phyloP scores from a whole-genome alignment of 2,797 vertebrate genomes.

The Todus mexicanus region DNA sequence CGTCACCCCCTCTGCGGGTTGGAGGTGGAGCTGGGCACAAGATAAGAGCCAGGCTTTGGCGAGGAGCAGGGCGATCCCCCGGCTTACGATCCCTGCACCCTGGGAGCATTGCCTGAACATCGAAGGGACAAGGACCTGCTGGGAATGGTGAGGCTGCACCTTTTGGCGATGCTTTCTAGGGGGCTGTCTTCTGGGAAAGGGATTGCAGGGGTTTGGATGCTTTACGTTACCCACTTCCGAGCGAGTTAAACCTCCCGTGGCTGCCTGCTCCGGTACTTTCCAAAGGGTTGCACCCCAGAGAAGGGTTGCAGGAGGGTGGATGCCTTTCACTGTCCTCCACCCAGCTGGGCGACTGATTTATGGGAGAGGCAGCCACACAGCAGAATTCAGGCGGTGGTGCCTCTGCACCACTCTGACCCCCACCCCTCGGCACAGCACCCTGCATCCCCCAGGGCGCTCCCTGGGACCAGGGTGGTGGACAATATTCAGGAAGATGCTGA shows the following conservation, averaged over 20 bases:
- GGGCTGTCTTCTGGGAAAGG: not conserved
- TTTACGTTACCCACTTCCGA: not conserved
- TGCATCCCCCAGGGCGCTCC: not conserved
- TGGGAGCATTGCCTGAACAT: not conserved
- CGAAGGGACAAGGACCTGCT: not conserved
- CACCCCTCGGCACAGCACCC: not conserved
- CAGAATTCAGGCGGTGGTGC: not conserved
- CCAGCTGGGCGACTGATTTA: not conserved
- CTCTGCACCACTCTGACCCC: not conserved
- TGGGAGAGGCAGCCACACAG: not conserved
- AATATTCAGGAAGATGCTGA: not conserved
- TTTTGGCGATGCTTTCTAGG: not conserved
- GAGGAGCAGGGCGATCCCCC: not conserved
- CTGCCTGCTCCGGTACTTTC: not conserved
- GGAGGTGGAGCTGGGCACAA: conserved; percentile 25
- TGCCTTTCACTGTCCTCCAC: not conserved
- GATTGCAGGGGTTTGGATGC: not conserved
- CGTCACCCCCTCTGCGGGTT: not conserved
- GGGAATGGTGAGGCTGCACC: conserved; percentile 26
- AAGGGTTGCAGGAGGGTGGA: not conserved
- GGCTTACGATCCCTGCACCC: not conserved
- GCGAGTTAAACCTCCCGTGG: accelerated
- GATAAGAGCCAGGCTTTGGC: not conserved
- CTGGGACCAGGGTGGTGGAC: not conserved
- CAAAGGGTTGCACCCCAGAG: not conserved